A percentile compares a stretch with the other conserved stretches of the same genome.
Evolutionary conservation across 2,888 invertebrate genomes (phyloP).

Genomic region (Corythucha ciliata): DNA sequence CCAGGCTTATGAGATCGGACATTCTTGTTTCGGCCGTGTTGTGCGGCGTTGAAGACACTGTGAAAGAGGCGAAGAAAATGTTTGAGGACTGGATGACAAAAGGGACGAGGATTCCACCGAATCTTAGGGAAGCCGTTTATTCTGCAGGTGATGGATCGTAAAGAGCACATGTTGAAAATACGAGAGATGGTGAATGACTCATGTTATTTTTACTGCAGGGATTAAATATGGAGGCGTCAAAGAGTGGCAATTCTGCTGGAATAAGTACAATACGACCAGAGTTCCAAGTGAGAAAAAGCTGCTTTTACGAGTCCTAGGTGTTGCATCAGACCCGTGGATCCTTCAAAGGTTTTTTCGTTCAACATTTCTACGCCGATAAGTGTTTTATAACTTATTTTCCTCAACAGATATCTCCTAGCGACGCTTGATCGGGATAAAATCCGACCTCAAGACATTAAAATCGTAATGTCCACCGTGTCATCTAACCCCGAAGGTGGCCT

Average conservation of each 20-base stretch:
- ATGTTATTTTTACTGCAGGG: conserved; percentile 51
- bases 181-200: conserved; percentile 37
- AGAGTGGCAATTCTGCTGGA: conserved; percentile 73
- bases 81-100: conserved; percentile 64
- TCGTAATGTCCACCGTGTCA: conserved; percentile 62
- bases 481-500: conserved; percentile 59
- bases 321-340: conserved; percentile 68
- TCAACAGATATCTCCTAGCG: conserved; percentile 61
- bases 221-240: conserved; percentile 58
- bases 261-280: conserved; percentile 55
- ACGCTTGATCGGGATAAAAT: conserved; percentile 61
- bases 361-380: background rate
- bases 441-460: conserved; percentile 58
- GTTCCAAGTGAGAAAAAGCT: conserved; percentile 62
- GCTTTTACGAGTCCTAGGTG: conserved; percentile 59
- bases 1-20: conserved; percentile 60
- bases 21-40: conserved; percentile 63
- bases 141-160: conserved; percentile 43
- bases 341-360: conserved; percentile 53
- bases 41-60: conserved; percentile 58
- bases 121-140: conserved; percentile 63
- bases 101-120: conserved; percentile 57
- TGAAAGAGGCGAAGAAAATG: conserved; percentile 55
- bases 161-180: conserved; percentile 2
- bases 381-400: background rate